Base-by-base conservation (phyloP, 1,140 invertebrate genomes). In the Gonatopus flavifemur region DNA sequence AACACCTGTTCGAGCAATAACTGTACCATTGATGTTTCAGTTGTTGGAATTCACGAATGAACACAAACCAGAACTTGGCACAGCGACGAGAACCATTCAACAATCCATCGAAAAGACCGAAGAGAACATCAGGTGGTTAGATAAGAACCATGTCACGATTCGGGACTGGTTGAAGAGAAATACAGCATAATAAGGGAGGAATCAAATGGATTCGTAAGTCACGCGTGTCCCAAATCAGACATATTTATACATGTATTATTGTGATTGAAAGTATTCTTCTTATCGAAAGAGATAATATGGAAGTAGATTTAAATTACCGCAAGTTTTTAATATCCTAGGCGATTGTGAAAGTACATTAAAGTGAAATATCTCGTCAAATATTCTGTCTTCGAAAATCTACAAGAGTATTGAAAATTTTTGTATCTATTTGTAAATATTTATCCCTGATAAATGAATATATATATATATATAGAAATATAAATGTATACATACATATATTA, bases 71-170 rank as follows among this genome's bases (percentile, higher is more conserved):
- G 83, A 88, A 25, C 76, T 91, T 3, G 86, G 86, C 5, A 78
- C 80, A 3, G 83, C 82, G 0, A 72, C 78, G 1, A 73, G 90
- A 42, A 84, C 88, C 2, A 83, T 90, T 0, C 81, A 87, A 49
- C 91, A 94, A 73, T 83, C 88, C 0, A 76, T 93, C 2, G 91
- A 94, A 63, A 83, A 88, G 33, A 86, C 86, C 0, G 82, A 87
- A 61, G 84, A 87, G 3, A 94, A 94, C 63, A 84, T 92, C 0
- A 80, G 84, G 40, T 95, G 91, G 91, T 86, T 90, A 80, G 76
- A 87, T 16, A 80, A 75, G 39, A 89, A 93, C 75, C 88, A 88
- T 57, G 73, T 82, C 13, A 78, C 79, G 0, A 90, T 95, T 30
- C 79, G 84, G 1, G 72, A 84, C 12, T 94, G 91, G 91, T 64